Conservation (phyloP, 1,140 invertebrate species). For the Uloborus diversus region DNA sequence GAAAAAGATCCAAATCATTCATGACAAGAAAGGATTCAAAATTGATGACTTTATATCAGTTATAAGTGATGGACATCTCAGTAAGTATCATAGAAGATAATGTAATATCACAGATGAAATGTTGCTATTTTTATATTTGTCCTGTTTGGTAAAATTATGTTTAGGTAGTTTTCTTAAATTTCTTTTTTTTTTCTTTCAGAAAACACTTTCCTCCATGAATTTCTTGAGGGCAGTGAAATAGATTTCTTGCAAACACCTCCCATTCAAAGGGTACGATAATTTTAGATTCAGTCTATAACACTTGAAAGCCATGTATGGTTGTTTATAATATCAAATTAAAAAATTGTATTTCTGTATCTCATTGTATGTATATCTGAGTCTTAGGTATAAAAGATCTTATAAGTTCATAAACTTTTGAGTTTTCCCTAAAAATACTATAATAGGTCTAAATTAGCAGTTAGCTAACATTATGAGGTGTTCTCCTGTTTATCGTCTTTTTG, state of each 20-base stretch:
- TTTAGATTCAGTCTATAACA: no score
- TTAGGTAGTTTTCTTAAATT: neutral
- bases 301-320: no score
- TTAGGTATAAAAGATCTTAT: no score
- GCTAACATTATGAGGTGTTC: no score
- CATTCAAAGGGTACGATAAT: slow-evolving; percentile 12
- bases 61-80: neutral
- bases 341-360: no score
- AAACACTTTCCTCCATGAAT: slow-evolving; percentile 13
- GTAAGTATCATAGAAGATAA: neutral
- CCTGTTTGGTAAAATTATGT: neutral
- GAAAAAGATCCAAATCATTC: neutral
- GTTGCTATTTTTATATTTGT: neutral
- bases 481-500: no score
- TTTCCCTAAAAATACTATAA: no score
- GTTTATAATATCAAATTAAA: no score
- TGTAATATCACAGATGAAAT: neutral
- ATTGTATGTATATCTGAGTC: no score
- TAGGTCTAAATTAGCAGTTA: no score
- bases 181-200: neutral
- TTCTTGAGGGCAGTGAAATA: slow-evolving; percentile 18
- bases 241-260: slow-evolving; percentile 2
- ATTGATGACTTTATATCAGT: neutral
- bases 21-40: slow-evolving; percentile 7
- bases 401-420: no score